These are phyloP conservation scores for Lacerta agilis DNA, from an alignment of 2,797 vertebrate genomes.

Conservation along the genomic window DNA sequence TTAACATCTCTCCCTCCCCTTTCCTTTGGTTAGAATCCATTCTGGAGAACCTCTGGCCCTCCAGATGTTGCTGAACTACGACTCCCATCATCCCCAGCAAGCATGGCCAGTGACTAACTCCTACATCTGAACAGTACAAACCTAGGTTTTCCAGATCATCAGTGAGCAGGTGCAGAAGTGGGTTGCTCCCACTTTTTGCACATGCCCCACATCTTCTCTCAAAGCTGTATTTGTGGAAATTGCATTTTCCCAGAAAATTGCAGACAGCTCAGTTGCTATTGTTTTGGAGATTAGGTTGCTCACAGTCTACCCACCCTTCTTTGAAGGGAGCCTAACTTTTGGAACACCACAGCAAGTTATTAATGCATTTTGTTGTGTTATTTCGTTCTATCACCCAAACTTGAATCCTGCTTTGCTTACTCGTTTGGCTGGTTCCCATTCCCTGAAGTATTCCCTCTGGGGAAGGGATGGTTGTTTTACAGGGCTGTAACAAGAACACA, in stretches of 20 bases:
- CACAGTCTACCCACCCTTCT: not conserved
- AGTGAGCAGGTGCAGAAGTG: not conserved
- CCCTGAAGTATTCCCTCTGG: not conserved
- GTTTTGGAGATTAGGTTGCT: not conserved
- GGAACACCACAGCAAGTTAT: not conserved
- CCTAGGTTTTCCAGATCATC: not conserved
- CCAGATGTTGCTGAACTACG: too few relatives aligned
- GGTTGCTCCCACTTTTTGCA: not conserved
- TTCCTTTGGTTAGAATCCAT: not conserved
- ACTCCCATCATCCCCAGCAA: too few relatives aligned
- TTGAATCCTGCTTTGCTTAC: not conserved
- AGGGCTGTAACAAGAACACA: slow-evolving; percentile 10
- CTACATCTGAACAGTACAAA: not conserved
- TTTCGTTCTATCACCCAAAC: not conserved
- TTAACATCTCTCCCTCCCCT: not conserved
- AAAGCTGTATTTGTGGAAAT: not conserved
- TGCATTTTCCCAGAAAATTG: not conserved
- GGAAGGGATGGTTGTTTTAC: slow-evolving; percentile 15
- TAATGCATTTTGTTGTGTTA: not conserved
- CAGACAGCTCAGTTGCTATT: not conserved
- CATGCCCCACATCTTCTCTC: not conserved
- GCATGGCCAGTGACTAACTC: not conserved
- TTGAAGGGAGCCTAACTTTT: not conserved
- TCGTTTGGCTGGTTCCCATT: accelerated
- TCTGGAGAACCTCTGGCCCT: too few relatives aligned